Base-by-base conservation (phyloP, 2,888 invertebrate species). In the Coronaproctus castanopsis region DNA sequence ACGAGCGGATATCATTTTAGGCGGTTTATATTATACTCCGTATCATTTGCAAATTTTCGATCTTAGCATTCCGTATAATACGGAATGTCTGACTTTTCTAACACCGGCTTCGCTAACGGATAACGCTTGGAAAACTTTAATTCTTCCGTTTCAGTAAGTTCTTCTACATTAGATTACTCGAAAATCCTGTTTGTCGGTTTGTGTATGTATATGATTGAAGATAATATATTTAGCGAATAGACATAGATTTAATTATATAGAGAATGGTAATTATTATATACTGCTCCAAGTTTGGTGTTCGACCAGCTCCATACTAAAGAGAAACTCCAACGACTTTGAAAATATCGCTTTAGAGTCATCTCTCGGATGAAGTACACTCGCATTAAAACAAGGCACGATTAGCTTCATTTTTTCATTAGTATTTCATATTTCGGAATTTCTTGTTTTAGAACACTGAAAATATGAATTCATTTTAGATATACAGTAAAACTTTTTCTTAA, bases 91-190 rank as follows among this genome's bases (percentile, higher is more conserved):
- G 66, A 88, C 88, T 1, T 89, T 89, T 68, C 70, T 89, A 20
- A 87, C 88, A 0, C 87, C 87, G 0, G 87, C 87, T 71, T 80
- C 87, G 0, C 73, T 83, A 20, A 80, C 79, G 1, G 86, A 88
- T 68, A 87, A 86, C 67, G 85, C 87, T 1, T 88, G 88, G 88
- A 83, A 83, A 70, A 84, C 87, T 1, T 74, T 89, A 5, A 81
- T 87, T 67, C 72, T 85, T 64, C 88, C 88, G 1, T 87, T 88
- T 67, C 81, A 78, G 86, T 83, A 74, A 71, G 73, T 68, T 56
- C 19, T 50, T 49, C 24, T 19, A 50, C 22, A 57, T 24, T 21
- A 3, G 21, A 24, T 14, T 58, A 50, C 19, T n/a, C n/a, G n/a
- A n/a, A n/a, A n/a, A 54, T n/a, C 21, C n/a, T 20, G 8, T 22